Evolutionary conservation across 2,113 vertebrate genomes (phyloP).

Genomic region (Mungos mungo): DNA sequence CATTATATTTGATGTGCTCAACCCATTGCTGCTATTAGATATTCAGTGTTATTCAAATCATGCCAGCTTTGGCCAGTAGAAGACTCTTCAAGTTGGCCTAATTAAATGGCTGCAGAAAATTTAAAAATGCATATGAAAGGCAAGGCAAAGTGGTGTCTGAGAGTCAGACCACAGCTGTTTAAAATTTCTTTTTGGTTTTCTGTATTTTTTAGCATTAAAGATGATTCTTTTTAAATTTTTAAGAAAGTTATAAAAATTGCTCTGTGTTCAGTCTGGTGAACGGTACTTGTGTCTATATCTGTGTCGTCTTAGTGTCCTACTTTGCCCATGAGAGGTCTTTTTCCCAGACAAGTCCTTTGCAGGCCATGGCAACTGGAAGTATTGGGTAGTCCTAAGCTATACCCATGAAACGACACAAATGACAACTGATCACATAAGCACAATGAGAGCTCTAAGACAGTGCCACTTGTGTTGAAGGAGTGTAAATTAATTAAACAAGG

Average conservation of each 20-base stretch:
- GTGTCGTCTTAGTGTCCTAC: background rate
- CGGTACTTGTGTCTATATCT: background rate
- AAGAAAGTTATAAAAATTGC: background rate
- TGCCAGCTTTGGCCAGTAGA: background rate
- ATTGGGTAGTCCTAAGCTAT: background rate
- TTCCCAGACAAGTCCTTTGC: background rate
- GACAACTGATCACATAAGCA: background rate
- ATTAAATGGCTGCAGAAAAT: background rate
- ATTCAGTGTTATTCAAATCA: background rate
- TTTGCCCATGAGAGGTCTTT: background rate
- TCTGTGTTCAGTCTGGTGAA: background rate
- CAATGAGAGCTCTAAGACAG: background rate
- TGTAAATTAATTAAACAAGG: background rate
- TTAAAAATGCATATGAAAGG: background rate
- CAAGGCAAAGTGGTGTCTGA: background rate
- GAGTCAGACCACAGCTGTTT: background rate
- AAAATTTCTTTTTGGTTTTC: background rate
- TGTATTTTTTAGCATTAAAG: background rate
- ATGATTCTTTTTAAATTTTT: background rate
- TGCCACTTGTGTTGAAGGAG: background rate
- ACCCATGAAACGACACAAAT: background rate
- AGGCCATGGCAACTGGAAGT: background rate
- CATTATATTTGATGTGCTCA: background rate
- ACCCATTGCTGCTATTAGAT: background rate
- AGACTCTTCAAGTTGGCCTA: background rate